These are phyloP conservation scores for Drosophila anomalata DNA, from an alignment of 2,888 invertebrate species.

Conservation along the genomic window DNA sequence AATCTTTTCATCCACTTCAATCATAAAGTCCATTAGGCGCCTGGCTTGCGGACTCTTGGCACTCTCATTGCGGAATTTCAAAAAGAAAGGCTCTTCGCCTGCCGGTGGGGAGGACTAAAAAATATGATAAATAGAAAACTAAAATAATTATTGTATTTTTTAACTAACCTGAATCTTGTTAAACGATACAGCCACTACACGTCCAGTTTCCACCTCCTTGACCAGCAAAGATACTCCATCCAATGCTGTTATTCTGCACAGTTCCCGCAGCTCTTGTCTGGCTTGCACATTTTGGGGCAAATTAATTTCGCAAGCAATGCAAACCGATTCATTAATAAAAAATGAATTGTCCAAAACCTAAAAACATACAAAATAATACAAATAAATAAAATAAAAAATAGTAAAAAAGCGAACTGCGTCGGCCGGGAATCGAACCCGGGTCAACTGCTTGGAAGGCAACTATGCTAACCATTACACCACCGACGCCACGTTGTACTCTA, in stretches of 20 bases:
- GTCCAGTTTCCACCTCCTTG: constrained; percentile 85
- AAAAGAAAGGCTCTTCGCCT: constrained; percentile 77
- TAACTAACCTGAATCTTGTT: constrained; percentile 88
- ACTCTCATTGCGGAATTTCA: constrained; percentile 81
- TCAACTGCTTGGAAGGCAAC: constrained; percentile 85
- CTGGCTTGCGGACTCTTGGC: constrained; percentile 86
- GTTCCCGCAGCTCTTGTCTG: constrained; percentile 86
- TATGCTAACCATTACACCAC: constrained; percentile 85
- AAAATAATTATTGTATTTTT: no score
- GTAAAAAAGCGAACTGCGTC: constrained; percentile 78
- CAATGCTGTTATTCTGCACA: constrained; percentile 86
- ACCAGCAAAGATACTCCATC: constrained; percentile 89
- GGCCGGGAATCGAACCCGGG: constrained; percentile 85
- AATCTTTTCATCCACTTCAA: constrained; percentile 86
- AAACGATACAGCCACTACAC: constrained; percentile 87
- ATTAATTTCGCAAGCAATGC: constrained; percentile 86
- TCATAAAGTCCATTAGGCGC: constrained; percentile 88
- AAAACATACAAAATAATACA: constrained; percentile 58
- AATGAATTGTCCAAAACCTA: constrained; percentile 84
- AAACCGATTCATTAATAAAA: constrained; percentile 86
- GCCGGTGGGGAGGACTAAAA: constrained; percentile 64
- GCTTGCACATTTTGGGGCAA: constrained; percentile 85
- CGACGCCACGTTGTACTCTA: constrained; percentile 71
- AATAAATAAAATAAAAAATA: constrained; percentile 12
- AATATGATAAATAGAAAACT: not conserved